phyloP scores from a whole-genome alignment of 2,888 invertebrate genomes.

The Ischnus inquisitorius region DNA sequence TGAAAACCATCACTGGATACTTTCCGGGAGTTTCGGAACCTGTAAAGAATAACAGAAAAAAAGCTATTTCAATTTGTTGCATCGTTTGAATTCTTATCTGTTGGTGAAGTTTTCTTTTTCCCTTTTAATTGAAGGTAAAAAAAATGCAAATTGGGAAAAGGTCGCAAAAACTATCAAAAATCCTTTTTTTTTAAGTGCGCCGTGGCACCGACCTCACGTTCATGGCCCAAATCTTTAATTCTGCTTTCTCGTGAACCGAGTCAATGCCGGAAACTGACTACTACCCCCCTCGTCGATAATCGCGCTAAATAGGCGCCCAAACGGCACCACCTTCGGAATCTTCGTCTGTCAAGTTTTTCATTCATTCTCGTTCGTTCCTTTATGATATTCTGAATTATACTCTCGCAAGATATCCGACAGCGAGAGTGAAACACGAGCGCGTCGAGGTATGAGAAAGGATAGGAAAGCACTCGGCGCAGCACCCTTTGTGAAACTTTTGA shows the following conservation, averaged over 20 bases:
- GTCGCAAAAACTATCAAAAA: too few species aligned
- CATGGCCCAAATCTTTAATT: too few species aligned
- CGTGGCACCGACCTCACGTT: too few species aligned
- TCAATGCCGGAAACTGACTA: not conserved
- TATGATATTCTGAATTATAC: conserved; percentile 59
- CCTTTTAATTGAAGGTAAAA: too few species aligned
- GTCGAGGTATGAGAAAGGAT: conserved; percentile 41
- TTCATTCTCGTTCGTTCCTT: conserved; percentile 18
- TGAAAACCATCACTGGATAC: conserved; percentile 95
- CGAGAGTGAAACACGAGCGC: conserved; percentile 5
- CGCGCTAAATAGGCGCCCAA: not conserved
- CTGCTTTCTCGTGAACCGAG: not conserved
- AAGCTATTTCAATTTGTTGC: not conserved
- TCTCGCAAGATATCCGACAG: conserved; percentile 10
- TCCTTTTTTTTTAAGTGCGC: not conserved
- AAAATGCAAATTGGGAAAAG: too few species aligned
- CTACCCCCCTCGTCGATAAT: not conserved
- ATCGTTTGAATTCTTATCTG: not conserved
- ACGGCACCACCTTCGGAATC: conserved; percentile 51
- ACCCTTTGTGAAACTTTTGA: conserved; percentile 64
- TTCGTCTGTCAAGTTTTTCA: conserved; percentile 50
- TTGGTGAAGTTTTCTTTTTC: not conserved
- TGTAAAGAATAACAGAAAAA: conserved; percentile 66
- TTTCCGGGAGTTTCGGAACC: conserved; percentile 84
- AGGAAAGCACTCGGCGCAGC: conserved; percentile 43